Percentiles rank a stretch among this genome's conserved stretches.
Evolutionary conservation across 2,888 invertebrate species (phyloP).

Genomic region (Catocala nupta): DNA sequence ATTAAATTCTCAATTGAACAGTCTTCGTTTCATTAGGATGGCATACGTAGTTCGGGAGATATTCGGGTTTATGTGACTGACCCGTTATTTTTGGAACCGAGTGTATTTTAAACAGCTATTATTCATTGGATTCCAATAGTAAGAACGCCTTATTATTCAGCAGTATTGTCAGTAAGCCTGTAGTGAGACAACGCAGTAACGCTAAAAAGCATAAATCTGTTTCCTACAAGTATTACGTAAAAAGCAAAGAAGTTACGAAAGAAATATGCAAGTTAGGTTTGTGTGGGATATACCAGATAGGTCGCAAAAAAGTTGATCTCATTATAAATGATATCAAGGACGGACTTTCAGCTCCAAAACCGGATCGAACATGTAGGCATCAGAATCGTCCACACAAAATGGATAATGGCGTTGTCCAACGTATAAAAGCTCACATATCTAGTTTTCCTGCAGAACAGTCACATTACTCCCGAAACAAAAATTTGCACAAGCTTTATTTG

Average conservation of each 20-base stretch:
- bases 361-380: slow-evolving; percentile 27
- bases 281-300: slow-evolving; percentile 27
- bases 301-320: slow-evolving; percentile 24
- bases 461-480: slow-evolving; percentile 48
- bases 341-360: slow-evolving; percentile 17
- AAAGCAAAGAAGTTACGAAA: too few species aligned
- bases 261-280: not conserved
- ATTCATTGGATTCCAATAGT: not conserved
- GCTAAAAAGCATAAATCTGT: not conserved
- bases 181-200: not conserved
- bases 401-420: slow-evolving; percentile 7
- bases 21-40: too few species aligned
- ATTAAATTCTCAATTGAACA: too few species aligned
- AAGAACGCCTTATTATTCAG: not conserved
- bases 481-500: slow-evolving; percentile 45
- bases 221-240: not conserved
- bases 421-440: slow-evolving; percentile 18
- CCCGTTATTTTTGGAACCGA: too few species aligned
- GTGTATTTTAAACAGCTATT: not conserved
- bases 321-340: slow-evolving; percentile 24
- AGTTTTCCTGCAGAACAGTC: slow-evolving; percentile 39
- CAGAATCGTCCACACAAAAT: slow-evolving; percentile 26
- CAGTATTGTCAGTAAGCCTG: not conserved
- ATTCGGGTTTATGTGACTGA: too few species aligned
- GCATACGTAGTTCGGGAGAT: too few species aligned